These are phyloP conservation scores for Minunthozetes semirufus DNA, from an alignment of 2,888 invertebrate genomes.

Conservation along the genomic window DNA sequence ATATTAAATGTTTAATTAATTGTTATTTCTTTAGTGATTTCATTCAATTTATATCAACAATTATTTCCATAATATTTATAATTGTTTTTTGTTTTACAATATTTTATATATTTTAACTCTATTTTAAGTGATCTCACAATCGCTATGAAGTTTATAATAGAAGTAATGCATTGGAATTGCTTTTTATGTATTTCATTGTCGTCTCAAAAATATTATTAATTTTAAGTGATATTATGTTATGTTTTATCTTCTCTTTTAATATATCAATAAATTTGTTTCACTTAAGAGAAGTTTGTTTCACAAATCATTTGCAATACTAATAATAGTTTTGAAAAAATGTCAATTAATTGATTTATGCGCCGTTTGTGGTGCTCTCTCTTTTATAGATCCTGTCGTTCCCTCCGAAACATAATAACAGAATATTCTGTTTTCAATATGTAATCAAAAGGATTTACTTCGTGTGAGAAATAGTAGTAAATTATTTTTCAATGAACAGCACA, in stretches of 20 bases:
- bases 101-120: neutral
- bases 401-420: too few species aligned
- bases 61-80: neutral
- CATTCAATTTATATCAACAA: neutral
- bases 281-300: neutral
- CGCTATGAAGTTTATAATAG: neutral
- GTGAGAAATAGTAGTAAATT: too few species aligned
- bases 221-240: neutral
- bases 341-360: neutral
- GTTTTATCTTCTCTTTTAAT: neutral
- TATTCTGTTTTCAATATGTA: too few species aligned
- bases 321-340: neutral
- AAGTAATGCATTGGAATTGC: neutral
- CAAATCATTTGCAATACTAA: neutral
- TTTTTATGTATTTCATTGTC: neutral
- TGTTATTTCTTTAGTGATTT: neutral
- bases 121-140: conserved; percentile 2
- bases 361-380: neutral
- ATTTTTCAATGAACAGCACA: too few species aligned
- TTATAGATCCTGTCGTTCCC: too few species aligned
- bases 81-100: neutral
- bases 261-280: neutral
- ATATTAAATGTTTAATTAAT: too few species aligned
- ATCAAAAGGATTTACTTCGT: too few species aligned
- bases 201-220: neutral